Base-by-base conservation (phyloP, 2,797 vertebrate species). In the Sebastes paucispinis region DNA sequence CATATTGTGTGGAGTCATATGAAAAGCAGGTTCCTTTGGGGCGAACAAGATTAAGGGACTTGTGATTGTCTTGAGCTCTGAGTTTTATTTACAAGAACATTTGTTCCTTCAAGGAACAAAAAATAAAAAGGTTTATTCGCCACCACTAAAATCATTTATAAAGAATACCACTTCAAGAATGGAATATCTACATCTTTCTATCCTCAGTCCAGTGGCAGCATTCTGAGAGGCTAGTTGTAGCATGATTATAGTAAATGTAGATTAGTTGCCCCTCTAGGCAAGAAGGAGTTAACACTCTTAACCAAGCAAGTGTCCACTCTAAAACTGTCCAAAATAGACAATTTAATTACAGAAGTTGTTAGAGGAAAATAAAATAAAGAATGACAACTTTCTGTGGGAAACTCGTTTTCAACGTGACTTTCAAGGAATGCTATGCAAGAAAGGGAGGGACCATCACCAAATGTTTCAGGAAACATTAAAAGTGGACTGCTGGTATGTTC, bases 291-390 rank as follows among this genome's bases (percentile, higher is more conserved):
- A 31, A 36, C 43, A 24, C 36, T 76, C 18, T 43, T 22, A 81
- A 76, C 68, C 4, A 34, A 67, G 62, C n/a, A 76, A 76, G 32
- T 60, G 31, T 73, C 86, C 55, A 67, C 29, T 80, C 22, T 71
- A 58, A 89, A 86, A 57, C 31, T 63, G 75, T 81, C 71, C 70
- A 63, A 77, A 69, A 29, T 2, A 43, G 72, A 87, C 71, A 79
- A 58, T 77, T 66, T 82, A 69, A 79, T 86, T 79, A 29, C 3
- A 52, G 60, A 1, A 31, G 16, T 54, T 69, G 10, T 58, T 36
- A 67, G 14, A 63, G 18, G 43, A 77, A 73, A 74, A 27, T 43
- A 65, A 29, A 47, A 47, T 47, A 18, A 47, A 60, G 18, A 83
- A 60, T 57, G 6, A 36, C 11, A 69, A n/a, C 39, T 80, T 75